These are phyloP conservation scores for Albula glossodonta DNA, from an alignment of 2,113 vertebrate genomes.

Conservation along the genomic window DNA sequence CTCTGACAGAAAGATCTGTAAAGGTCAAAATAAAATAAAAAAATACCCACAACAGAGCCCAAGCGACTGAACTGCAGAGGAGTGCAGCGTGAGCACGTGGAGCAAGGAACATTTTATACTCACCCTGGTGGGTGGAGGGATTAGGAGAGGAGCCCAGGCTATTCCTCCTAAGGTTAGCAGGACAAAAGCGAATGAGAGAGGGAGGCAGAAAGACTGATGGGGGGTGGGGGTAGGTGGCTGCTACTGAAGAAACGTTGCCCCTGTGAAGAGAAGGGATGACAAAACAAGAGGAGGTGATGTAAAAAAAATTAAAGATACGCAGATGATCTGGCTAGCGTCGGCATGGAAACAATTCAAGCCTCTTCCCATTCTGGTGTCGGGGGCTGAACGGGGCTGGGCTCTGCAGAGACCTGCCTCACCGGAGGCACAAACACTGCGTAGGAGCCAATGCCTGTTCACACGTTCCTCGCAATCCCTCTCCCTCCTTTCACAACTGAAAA, in stretches of 20 bases:
- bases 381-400: conserved; percentile 1
- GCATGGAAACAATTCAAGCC: conserved; percentile 42
- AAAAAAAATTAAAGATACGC: conserved; percentile 29
- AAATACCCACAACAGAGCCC: neutral
- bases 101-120: neutral
- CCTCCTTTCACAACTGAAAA: conserved; percentile 1
- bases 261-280: neutral
- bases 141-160: conserved; percentile 25
- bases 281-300: neutral
- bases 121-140: neutral
- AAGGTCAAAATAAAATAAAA: neutral
- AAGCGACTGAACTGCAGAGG: neutral
- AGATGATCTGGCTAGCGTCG: conserved; percentile 24
- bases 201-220: conserved; percentile 33
- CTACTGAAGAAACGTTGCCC: conserved; percentile 37
- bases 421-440: conserved; percentile 8
- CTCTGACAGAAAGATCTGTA: neutral
- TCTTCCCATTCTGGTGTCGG: conserved; percentile 3
- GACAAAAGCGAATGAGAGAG: conserved; percentile 40
- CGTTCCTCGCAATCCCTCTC: neutral
- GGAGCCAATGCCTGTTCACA: conserved; percentile 30
- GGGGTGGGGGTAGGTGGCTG: conserved; percentile 45
- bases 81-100: neutral
- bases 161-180: conserved; percentile 14
- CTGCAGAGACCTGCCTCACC: conserved; percentile 4